Evolutionary conservation across 1,140 invertebrate genomes (phyloP).

Genomic region (Calosoma granatense): DNA sequence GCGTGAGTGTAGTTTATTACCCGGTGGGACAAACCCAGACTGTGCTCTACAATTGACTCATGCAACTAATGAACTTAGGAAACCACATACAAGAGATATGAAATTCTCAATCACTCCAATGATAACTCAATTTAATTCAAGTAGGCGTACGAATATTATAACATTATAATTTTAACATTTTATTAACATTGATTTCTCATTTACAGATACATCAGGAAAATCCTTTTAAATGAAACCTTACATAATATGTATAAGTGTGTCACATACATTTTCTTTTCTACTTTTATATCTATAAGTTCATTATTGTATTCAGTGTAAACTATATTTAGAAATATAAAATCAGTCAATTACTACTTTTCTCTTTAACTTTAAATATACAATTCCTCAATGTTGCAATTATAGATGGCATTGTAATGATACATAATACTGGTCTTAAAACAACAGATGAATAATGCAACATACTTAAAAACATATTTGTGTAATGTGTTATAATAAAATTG

Average conservation of each 20-base stretch:
- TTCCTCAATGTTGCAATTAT: constrained; percentile 11
- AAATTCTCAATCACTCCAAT: constrained; percentile 54
- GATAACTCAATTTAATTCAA: constrained; percentile 14
- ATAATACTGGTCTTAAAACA: constrained; percentile 21
- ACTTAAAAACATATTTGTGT: constrained; percentile 18
- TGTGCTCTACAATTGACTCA: constrained; percentile 84
- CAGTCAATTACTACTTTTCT: too few species aligned
- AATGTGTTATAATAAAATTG: constrained; percentile 21
- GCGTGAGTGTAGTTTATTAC: constrained; percentile 75
- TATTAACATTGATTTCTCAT: not conserved
- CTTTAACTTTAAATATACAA: not conserved
- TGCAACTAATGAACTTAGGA: constrained; percentile 62
- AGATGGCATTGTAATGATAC: constrained; percentile 22
- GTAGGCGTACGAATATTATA: not conserved
- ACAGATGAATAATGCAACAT: constrained; percentile 26
- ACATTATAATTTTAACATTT: not conserved
- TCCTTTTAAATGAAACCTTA: not conserved
- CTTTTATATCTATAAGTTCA: too few species aligned
- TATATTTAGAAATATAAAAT: too few species aligned
- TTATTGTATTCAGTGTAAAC: too few species aligned
- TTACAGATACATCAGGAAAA: not conserved
- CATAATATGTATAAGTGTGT: not conserved
- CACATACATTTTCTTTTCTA: too few species aligned
- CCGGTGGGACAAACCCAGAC: constrained; percentile 69
- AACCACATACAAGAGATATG: constrained; percentile 49